These are phyloP conservation scores for Zenarchopterus dispar DNA, from an alignment of 2,797 vertebrate species.

Conservation along the genomic window DNA sequence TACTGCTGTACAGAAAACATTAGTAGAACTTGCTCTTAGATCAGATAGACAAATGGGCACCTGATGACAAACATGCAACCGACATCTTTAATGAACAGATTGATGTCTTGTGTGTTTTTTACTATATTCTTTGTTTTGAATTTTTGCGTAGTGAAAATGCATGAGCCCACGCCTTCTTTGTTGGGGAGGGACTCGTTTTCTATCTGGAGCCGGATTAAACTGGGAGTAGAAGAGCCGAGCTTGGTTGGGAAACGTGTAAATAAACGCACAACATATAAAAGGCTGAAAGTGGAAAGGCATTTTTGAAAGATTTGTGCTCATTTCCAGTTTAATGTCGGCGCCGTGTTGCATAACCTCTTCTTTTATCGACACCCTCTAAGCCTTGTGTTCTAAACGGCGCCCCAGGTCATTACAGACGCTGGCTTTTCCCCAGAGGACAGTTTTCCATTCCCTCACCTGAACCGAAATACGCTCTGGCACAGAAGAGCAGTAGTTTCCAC, in stretches of 20 bases:
- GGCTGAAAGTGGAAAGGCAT: not conserved
- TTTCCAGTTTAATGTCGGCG: not conserved
- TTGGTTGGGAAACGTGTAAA: not conserved
- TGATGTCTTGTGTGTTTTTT: constrained; percentile 3
- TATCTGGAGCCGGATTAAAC: constrained; percentile 9
- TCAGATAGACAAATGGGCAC: not conserved
- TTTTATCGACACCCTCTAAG: no score
- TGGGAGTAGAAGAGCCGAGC: constrained; percentile 4
- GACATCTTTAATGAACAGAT: constrained; percentile 6
- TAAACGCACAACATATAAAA: not conserved
- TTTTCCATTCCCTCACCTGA: no score
- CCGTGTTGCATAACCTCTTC: no score
- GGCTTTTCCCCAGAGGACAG: no score
- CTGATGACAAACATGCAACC: constrained; percentile 1
- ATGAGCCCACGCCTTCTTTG: constrained; percentile 10
- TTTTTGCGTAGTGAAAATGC: not conserved
- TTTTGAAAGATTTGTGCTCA: not conserved
- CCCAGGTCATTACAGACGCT: no score
- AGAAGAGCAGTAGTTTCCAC: no score
- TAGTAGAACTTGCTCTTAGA: no score
- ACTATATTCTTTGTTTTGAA: constrained; percentile 1
- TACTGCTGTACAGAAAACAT: constrained; percentile 16
- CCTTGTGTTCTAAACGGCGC: no score
- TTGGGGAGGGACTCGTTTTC: constrained; percentile 2
- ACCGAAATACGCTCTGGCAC: no score